Percentiles rank a stretch among this genome's conserved stretches.
These are phyloP conservation scores for Sebastes alutus DNA, from an alignment of 2,797 vertebrate species.

Conservation along the genomic window DNA sequence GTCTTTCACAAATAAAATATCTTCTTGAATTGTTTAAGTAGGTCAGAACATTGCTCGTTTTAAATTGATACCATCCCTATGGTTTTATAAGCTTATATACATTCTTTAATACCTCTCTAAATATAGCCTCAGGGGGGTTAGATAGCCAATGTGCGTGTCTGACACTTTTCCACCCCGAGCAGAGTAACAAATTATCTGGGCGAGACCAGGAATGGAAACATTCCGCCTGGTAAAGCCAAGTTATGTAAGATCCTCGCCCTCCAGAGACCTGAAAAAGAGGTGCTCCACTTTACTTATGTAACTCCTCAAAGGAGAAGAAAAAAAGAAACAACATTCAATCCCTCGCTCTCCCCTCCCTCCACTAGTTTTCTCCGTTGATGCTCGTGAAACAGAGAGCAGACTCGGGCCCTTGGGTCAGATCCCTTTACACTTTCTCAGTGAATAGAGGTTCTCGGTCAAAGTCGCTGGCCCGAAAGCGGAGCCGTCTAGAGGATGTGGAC, in stretches of 20 bases:
- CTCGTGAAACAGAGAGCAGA: slow-evolving; percentile 60
- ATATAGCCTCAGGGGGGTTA: slow-evolving; percentile 57
- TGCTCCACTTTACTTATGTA: slow-evolving; percentile 76
- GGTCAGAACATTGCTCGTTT: background rate
- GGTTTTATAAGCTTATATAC: slow-evolving; percentile 15
- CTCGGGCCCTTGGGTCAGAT: slow-evolving; percentile 68
- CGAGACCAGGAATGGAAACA: slow-evolving; percentile 75
- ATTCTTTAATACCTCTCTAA: slow-evolving; percentile 58
- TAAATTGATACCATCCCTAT: slow-evolving; percentile 13
- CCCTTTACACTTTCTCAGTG: slow-evolving; percentile 60
- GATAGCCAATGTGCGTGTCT: slow-evolving; percentile 52
- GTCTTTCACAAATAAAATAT: background rate
- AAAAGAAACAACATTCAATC: slow-evolving; percentile 45
- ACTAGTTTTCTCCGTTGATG: slow-evolving; percentile 58
- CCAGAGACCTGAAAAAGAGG: slow-evolving; percentile 64
- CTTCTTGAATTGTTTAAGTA: background rate
- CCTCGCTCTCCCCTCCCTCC: slow-evolving; percentile 15
- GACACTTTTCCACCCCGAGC: slow-evolving; percentile 64
- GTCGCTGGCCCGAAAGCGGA: slow-evolving; percentile 56
- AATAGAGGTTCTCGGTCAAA: slow-evolving; percentile 57
- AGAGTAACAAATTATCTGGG: slow-evolving; percentile 69
- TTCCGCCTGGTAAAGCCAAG: slow-evolving; percentile 50
- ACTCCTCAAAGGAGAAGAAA: slow-evolving; percentile 48
- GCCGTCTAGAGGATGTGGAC: slow-evolving; percentile 67
- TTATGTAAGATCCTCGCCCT: slow-evolving; percentile 73